Base-by-base conservation (phyloP, 2,113 vertebrate species). In the Ciconia maguari region DNA sequence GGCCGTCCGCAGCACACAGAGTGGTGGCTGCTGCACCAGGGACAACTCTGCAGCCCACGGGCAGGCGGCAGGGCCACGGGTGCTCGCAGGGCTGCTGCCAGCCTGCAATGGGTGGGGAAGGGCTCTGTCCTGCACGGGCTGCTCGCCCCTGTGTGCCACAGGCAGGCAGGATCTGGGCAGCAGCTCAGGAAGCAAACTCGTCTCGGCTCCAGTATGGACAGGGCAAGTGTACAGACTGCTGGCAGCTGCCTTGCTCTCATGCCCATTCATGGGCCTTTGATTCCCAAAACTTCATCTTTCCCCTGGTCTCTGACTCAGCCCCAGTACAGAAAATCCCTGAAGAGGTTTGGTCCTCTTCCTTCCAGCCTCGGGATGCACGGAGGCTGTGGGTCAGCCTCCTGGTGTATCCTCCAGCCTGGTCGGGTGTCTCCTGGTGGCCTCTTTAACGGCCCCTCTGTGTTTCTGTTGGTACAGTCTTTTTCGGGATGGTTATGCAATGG, bases 131-230 rank as follows among this genome's bases (percentile, higher is more conserved):
- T 2, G 1, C 9, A 4, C 1, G 10, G 71, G 36, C 46, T 21
- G 30, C 20, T 5, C 1, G 9, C 17, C 46, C 30, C 32, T 27
- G 9, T 9, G n/a, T 34, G 54, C 42, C 10, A 3, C 19, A 4
- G n/a, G n/a, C 70, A 12, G 60, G 49, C 7, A 4, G 83, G 21
- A 44, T 11, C 44, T 8, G 22, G 65, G 65, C 46, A 34, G 44
- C 22, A 21, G 55, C 55, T 81, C 49, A 4, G 30, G 13, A 30
- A 7, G 13, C 1, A 2, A 20, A 9, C 27, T 16, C 5, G 1
- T 2, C 48, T 44, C 1, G 3, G 58, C 26, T n/a, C 49, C 2
- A 1, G 10, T 36, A 27, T 2, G 42, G n/a, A 17, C 38, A 36
- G 34, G 65, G 65, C 38, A 6, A 3, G 5, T 4, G 24, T 38